Evolutionary conservation across 2,113 vertebrate genomes (phyloP).

Genomic region (Notechis scutatus): DNA sequence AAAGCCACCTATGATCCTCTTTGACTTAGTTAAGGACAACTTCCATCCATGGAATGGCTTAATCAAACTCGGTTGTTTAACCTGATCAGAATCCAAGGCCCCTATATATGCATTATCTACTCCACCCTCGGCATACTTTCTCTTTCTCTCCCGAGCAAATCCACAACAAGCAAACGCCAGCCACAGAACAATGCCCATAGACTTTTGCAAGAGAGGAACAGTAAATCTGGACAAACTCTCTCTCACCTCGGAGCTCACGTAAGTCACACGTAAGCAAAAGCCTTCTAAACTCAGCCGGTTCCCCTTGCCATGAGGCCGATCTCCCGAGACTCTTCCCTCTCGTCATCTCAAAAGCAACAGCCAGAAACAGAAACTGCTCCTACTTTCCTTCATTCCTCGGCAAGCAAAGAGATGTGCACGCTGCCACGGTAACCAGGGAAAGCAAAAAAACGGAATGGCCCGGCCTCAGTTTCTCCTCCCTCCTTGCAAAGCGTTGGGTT

Average conservation of each 20-base stretch:
- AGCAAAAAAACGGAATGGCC: constrained; percentile 49
- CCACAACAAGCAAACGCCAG: constrained; percentile 60
- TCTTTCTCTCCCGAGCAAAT: constrained; percentile 42
- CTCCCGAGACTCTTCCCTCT: constrained; percentile 61
- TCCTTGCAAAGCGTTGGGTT: constrained; percentile 64
- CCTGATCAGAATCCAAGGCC: too few species aligned
- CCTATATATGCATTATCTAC: neutral
- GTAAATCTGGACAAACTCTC: constrained; percentile 51
- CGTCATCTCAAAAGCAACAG: constrained; percentile 61
- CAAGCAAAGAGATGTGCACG: constrained; percentile 59
- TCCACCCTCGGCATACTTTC: neutral
- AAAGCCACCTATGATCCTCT: neutral
- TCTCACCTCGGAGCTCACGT: constrained; percentile 72
- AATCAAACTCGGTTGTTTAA: neutral
- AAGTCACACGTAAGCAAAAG: constrained; percentile 60
- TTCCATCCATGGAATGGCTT: neutral
- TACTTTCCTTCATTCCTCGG: constrained; percentile 67
- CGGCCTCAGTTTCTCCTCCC: constrained; percentile 55
- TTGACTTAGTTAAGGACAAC: neutral
- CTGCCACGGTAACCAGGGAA: constrained; percentile 73
- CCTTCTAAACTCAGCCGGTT: constrained; percentile 63
- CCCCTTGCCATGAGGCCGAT: constrained; percentile 55
- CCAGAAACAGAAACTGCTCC: constrained; percentile 57
- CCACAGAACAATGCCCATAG: constrained; percentile 63
- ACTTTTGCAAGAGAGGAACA: constrained; percentile 23